A percentile compares a stretch with the other conserved stretches of the same genome.
These are phyloP conservation scores for Allygus modestus DNA, from an alignment of 2,888 invertebrate genomes.

Conservation along the genomic window DNA sequence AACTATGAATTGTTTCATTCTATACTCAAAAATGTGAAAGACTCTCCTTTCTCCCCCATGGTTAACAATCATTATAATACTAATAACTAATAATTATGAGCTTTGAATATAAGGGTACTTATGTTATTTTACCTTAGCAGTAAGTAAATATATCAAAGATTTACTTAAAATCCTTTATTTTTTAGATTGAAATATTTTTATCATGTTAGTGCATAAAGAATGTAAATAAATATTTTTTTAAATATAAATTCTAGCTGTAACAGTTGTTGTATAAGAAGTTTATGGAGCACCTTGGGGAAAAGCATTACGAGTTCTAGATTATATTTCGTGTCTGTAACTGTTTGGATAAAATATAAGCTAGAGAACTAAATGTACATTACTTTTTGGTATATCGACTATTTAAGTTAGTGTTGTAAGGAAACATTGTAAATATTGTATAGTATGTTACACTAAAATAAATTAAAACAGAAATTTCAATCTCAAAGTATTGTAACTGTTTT, in stretches of 20 bases:
- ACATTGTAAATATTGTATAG: no score
- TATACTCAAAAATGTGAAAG: no score
- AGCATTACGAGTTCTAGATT: constrained; percentile 4
- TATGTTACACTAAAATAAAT: no score
- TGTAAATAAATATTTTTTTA: constrained; percentile 1
- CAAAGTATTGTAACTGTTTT: no score
- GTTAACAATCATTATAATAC: neutral
- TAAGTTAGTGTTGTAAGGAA: no score
- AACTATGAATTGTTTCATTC: no score
- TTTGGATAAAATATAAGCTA: neutral
- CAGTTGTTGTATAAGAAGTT: neutral
- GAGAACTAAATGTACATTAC: neutral
- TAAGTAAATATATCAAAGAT: neutral
- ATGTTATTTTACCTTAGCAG: neutral
- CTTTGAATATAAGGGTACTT: neutral
- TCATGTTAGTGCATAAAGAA: neutral
- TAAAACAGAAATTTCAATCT: no score
- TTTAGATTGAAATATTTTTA: neutral
- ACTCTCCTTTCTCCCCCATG: neutral
- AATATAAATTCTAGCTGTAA: neutral
- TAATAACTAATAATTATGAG: neutral
- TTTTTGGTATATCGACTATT: no score
- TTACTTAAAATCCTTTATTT: neutral
- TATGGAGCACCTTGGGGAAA: neutral
- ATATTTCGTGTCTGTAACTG: neutral